phyloP scores from a whole-genome alignment of 2,888 invertebrate genomes.

The Phyllotreta striolata region DNA sequence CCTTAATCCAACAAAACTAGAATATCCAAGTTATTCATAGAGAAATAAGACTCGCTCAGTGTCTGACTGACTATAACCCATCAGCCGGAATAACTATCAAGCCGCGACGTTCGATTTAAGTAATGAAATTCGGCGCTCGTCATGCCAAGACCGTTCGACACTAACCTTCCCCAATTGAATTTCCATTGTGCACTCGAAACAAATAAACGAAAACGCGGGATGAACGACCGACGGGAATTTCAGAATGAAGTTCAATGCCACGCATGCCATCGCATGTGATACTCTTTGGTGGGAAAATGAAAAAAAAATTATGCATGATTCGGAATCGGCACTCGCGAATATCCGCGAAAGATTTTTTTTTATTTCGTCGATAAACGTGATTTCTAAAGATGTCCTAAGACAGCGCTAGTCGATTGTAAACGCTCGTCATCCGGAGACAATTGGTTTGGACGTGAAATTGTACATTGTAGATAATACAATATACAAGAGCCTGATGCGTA shows the following conservation, averaged over 20 bases:
- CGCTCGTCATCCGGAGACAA: no score
- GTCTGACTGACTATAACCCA: no score
- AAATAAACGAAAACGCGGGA: conserved; percentile 28
- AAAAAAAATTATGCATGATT: conserved; percentile 32
- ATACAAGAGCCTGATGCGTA: no score
- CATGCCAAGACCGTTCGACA: conserved; percentile 16
- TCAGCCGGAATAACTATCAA: no score
- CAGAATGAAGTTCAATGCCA: conserved; percentile 38
- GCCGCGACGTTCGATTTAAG: background rate
- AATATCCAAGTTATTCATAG: no score
- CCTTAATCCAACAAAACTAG: no score
- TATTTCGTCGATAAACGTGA: conserved; percentile 12
- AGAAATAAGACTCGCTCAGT: no score
- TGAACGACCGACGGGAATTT: conserved; percentile 35
- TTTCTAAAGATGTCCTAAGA: conserved; percentile 2
- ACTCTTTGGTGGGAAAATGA: conserved; percentile 36
- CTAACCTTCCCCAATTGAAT: conserved; percentile 31
- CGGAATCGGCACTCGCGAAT: conserved; percentile 30
- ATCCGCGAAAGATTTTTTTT: conserved; percentile 28
- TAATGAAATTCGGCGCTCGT: conserved; percentile 16
- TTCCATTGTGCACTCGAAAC: conserved; percentile 22
- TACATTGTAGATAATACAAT: no score
- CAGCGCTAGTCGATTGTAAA: no score
- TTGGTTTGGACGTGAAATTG: no score
- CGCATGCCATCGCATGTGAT: conserved; percentile 33